Evolutionary conservation across 1,140 invertebrate species (phyloP).

Genomic region (Wiebesia pumilae): DNA sequence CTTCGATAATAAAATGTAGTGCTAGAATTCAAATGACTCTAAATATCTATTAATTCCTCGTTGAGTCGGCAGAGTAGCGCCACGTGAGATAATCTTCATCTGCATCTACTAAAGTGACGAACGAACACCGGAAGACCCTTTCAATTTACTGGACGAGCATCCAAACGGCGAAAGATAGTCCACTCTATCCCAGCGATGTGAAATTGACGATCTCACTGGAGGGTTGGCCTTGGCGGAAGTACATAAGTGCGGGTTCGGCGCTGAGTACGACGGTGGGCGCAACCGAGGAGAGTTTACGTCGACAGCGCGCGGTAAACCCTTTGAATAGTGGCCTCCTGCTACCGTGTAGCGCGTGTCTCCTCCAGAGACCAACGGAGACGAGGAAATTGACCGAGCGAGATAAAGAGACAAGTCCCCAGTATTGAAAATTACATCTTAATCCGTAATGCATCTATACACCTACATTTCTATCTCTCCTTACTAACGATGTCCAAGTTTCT

Average conservation of each 20-base stretch:
- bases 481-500: constrained; percentile 11
- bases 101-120: not conserved
- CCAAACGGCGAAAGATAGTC: not conserved
- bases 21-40: not conserved
- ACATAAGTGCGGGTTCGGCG: constrained; percentile 20
- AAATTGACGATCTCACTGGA: constrained; percentile 2
- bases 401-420: constrained; percentile 55
- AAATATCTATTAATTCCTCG: no score
- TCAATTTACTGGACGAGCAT: not conserved
- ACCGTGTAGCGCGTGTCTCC: constrained; percentile 57
- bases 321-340: constrained; percentile 66
- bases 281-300: constrained; percentile 69
- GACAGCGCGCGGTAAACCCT: constrained; percentile 72
- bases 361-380: constrained; percentile 64
- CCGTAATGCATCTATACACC: constrained; percentile 52
- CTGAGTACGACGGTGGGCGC: not conserved
- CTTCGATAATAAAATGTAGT: not conserved
- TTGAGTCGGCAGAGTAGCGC: no score
- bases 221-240: not conserved
- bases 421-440: constrained; percentile 75
- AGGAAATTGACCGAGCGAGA: not conserved
- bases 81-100: not conserved
- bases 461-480: not conserved
- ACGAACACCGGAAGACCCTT: not conserved
- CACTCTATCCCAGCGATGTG: not conserved